Percentiles rank a stretch among this genome's conserved stretches.
These are phyloP conservation scores for Halcyon badia DNA, from an alignment of 2,797 vertebrate genomes.

Conservation along the genomic window DNA sequence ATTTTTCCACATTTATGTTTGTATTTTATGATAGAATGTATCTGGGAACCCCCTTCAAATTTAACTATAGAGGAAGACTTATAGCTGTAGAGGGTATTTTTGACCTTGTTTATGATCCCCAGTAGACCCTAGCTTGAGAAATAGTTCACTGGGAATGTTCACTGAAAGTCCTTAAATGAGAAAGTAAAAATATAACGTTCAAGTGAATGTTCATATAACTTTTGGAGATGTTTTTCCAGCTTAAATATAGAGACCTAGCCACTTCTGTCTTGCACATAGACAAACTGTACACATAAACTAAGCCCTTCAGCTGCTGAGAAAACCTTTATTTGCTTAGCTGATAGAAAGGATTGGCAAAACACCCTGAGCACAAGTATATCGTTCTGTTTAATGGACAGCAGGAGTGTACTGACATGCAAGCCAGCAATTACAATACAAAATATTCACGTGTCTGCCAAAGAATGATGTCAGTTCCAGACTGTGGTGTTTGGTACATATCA, in stretches of 20 bases:
- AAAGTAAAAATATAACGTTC: background rate
- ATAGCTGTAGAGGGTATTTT: background rate
- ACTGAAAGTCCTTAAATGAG: background rate
- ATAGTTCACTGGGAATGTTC: background rate
- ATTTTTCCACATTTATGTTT: background rate
- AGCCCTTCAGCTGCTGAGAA: background rate
- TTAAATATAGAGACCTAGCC: background rate
- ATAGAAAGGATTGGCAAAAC: background rate
- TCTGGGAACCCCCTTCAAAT: background rate
- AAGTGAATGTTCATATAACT: background rate
- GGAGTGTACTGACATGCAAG: slow-evolving; percentile 54
- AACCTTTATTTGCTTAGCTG: background rate
- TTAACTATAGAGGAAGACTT: background rate
- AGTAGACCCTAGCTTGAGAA: background rate
- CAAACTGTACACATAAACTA: background rate
- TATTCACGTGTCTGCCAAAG: slow-evolving; percentile 36
- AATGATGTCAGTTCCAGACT: slow-evolving; percentile 52
- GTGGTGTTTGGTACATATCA: slow-evolving; percentile 29
- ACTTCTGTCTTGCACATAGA: background rate
- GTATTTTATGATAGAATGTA: background rate
- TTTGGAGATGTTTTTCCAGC: background rate
- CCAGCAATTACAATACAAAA: slow-evolving; percentile 50
- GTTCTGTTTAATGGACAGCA: slow-evolving; percentile 17
- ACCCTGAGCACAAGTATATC: background rate
- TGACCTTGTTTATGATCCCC: background rate